phyloP scores from a whole-genome alignment of 1,140 invertebrate species.

The Bicyclus anynana region DNA sequence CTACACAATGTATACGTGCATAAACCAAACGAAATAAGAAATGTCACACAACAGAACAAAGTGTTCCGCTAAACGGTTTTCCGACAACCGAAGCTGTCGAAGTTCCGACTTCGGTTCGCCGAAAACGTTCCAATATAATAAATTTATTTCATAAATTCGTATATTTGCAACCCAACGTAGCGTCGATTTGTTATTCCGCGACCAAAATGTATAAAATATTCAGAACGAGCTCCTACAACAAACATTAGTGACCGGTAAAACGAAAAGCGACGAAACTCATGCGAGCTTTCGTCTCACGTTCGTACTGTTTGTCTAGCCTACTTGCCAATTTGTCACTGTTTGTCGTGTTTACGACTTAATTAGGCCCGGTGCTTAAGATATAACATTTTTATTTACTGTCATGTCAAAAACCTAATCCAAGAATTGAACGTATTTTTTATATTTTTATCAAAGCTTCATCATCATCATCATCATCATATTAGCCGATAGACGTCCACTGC shows the following conservation, averaged over 20 bases:
- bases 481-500: too few relatives aligned
- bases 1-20: too few relatives aligned
- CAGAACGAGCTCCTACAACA: conserved; percentile 17
- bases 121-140: neutral
- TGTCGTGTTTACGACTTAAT: conserved; percentile 12
- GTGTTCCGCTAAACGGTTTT: neutral
- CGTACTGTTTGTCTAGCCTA: conserved; percentile 15
- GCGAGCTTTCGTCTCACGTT: conserved; percentile 13
- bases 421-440: too few relatives aligned
- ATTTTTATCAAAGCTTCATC: too few relatives aligned
- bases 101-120: neutral
- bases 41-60: neutral
- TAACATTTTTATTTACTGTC: too few relatives aligned
- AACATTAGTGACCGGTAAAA: conserved; percentile 22
- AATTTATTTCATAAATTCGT: conserved; percentile 1
- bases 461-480: too few relatives aligned
- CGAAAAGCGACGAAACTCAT: conserved; percentile 9
- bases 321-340: conserved; percentile 23
- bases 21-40: too few relatives aligned
- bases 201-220: conserved; percentile 18
- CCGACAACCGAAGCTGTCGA: neutral
- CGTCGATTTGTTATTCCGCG: conserved; percentile 15
- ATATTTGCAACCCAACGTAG: conserved; percentile 5
- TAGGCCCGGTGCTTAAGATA: conserved; percentile 10
- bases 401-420: too few relatives aligned